These are phyloP conservation scores for Acleris sparsana DNA, from an alignment of 2,888 invertebrate species.

Conservation along the genomic window DNA sequence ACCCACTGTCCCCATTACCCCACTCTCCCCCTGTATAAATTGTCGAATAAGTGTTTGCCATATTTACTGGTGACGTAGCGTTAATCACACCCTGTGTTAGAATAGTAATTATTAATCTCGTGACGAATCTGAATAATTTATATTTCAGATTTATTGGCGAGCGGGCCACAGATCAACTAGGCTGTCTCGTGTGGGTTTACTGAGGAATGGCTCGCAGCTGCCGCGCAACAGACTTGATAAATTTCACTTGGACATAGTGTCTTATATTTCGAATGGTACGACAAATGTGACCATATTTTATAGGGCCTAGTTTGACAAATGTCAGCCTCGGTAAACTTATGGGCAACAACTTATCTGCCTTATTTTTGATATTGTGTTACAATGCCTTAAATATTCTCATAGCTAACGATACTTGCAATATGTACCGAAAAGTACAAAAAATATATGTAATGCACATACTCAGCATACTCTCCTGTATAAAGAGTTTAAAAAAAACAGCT, in stretches of 20 bases:
- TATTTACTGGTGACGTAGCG: conserved; percentile 82
- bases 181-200: conserved; percentile 53
- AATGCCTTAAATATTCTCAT: too few relatives aligned
- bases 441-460: too few relatives aligned
- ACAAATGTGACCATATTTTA: too few relatives aligned
- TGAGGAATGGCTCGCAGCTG: conserved; percentile 39
- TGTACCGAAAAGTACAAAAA: too few relatives aligned
- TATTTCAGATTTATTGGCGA: conserved; percentile 70
- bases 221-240: conserved; percentile 20
- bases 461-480: too few relatives aligned
- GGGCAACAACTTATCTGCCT: too few relatives aligned
- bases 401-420: too few relatives aligned
- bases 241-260: conserved; percentile 25
- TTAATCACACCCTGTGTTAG: conserved; percentile 74
- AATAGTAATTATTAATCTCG: conserved; percentile 79
- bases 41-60: conserved; percentile 80
- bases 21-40: conserved; percentile 76
- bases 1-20: conserved; percentile 72
- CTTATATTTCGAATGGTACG: background rate
- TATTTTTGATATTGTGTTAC: too few relatives aligned
- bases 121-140: conserved; percentile 80
- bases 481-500: too few relatives aligned
- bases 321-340: too few relatives aligned
- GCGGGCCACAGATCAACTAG: conserved; percentile 58
- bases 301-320: too few relatives aligned